These are phyloP conservation scores for Parauchenoglanis punctatus DNA, from an alignment of 2,797 vertebrate genomes.

Conservation along the genomic window DNA sequence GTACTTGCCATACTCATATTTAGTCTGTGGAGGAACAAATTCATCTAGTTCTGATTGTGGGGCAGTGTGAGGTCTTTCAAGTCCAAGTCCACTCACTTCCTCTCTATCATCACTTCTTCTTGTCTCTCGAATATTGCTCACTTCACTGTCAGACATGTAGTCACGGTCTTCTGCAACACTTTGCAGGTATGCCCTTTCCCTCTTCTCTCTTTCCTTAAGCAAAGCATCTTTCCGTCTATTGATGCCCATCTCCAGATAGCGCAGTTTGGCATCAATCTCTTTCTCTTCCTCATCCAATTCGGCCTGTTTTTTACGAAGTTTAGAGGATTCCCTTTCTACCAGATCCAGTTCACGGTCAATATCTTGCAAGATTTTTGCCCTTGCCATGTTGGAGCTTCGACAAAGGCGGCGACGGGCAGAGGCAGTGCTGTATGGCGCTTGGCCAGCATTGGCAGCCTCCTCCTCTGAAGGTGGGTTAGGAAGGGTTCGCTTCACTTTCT, in stretches of 20 bases:
- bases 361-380: constrained; percentile 98
- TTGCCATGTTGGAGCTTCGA: constrained; percentile 95
- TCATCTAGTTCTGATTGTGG: constrained; percentile 92
- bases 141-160: constrained; percentile 99
- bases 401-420: constrained; percentile 94
- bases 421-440: constrained; percentile 83
- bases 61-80: constrained; percentile 93
- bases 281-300: constrained; percentile 99
- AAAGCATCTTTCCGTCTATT: constrained; percentile 95
- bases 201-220: constrained; percentile 94
- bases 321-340: constrained; percentile 96
- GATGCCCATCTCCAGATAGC: constrained; percentile 98
- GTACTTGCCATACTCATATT: constrained; percentile 90
- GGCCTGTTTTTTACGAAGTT: constrained; percentile 96
- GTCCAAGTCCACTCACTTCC: constrained; percentile 77
- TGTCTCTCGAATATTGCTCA: constrained; percentile 90
- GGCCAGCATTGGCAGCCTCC: constrained; percentile 77
- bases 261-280: constrained; percentile 96
- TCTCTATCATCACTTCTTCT: constrained; percentile 74
- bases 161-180: constrained; percentile 97
- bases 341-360: constrained; percentile 96
- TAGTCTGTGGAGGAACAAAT: constrained; percentile 92
- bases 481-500: constrained; percentile 97
- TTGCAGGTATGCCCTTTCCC: constrained; percentile 95
- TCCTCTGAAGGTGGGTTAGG: constrained; percentile 97